phyloP scores from a whole-genome alignment of 2,113 vertebrate species.

The Ochotona princeps region DNA sequence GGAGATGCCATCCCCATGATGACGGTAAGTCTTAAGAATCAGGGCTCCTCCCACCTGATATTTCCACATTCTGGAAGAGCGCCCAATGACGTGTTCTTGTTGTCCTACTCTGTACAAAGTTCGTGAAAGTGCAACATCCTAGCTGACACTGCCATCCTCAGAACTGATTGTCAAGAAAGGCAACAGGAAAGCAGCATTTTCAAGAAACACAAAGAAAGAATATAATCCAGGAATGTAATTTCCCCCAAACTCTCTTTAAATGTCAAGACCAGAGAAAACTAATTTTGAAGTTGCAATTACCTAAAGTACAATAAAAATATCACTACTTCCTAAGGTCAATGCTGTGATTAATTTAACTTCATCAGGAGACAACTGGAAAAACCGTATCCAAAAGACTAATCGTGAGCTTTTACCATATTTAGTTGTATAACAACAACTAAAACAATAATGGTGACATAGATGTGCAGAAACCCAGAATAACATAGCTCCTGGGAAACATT shows the following conservation, averaged over 20 bases:
- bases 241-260: neutral
- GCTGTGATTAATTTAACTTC: neutral
- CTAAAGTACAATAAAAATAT: neutral
- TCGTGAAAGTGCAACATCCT: neutral
- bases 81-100: neutral
- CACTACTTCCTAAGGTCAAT: neutral
- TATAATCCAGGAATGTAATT: neutral
- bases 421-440: neutral
- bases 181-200: neutral
- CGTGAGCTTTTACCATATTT: neutral
- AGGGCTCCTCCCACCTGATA: rapidly evolving
- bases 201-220: neutral
- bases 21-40: neutral
- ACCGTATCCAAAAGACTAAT: neutral
- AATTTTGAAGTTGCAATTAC: neutral
- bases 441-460: neutral
- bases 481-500: neutral
- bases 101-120: neutral
- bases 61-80: neutral
- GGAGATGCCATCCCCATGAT: neutral
- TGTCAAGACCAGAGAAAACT: neutral
- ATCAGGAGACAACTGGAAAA: neutral
- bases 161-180: neutral
- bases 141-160: neutral
- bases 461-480: neutral